These are phyloP conservation scores for Drosophila mercatorum DNA, from an alignment of 2,888 invertebrate genomes.

Conservation along the genomic window DNA sequence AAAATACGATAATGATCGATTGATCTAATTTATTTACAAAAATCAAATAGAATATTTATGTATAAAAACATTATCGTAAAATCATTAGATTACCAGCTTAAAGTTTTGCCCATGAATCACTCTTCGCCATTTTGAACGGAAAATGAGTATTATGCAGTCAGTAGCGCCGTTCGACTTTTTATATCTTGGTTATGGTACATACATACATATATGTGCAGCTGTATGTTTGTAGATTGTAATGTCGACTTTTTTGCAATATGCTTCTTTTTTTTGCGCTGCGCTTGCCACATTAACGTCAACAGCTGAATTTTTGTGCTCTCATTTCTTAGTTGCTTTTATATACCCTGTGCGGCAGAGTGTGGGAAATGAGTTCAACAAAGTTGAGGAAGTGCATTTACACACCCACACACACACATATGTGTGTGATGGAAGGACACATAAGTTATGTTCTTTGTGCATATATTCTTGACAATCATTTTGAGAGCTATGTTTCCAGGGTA, in stretches of 20 bases:
- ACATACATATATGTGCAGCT: not conserved
- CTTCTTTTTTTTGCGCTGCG: constrained; percentile 25
- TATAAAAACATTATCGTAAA: too few relatives aligned
- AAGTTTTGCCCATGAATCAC: too few relatives aligned
- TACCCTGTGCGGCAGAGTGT: constrained; percentile 15
- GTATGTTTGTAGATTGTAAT: constrained; percentile 9
- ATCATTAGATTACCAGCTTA: too few relatives aligned
- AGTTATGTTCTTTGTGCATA: not conserved
- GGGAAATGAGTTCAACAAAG: constrained; percentile 8
- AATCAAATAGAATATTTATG: too few relatives aligned
- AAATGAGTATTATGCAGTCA: not conserved
- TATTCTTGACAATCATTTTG: not conserved
- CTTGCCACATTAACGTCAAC: constrained; percentile 66
- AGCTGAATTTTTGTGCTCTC: constrained; percentile 53
- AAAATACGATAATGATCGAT: too few relatives aligned
- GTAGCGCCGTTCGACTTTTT: not conserved
- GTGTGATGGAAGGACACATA: too few relatives aligned
- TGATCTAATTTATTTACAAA: too few relatives aligned
- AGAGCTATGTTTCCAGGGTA: not conserved
- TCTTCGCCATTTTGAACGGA: too few relatives aligned
- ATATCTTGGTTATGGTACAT: not conserved
- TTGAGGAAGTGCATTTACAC: not conserved
- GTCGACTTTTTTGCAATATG: constrained; percentile 25
- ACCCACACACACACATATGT: not conserved
- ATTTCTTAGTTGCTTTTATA: constrained; percentile 65